phyloP scores from a whole-genome alignment of 2,113 vertebrate genomes.

The Emydura subglobosa region DNA sequence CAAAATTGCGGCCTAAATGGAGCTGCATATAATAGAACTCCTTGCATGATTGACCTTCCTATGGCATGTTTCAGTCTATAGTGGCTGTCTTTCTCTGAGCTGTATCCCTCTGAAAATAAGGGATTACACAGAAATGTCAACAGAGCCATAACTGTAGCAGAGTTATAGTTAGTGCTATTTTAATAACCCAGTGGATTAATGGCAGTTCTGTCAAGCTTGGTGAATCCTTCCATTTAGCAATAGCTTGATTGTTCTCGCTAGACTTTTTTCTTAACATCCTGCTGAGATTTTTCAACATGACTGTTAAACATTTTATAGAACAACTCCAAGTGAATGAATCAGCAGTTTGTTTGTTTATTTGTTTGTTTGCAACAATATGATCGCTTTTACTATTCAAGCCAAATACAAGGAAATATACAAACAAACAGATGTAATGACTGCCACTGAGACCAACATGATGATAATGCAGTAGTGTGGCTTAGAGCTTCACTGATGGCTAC shows the following conservation, averaged over 20 bases:
- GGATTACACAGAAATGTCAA: background rate
- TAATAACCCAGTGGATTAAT: background rate
- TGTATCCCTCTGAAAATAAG: background rate
- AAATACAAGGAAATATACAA: background rate
- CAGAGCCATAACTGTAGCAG: background rate
- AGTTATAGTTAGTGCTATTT: background rate
- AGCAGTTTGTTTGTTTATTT: conserved; percentile 31
- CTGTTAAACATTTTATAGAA: conserved; percentile 51
- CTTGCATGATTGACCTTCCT: background rate
- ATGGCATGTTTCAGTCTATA: background rate
- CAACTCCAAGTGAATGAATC: background rate
- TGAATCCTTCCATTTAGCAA: conserved; percentile 25
- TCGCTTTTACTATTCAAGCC: conserved; percentile 4
- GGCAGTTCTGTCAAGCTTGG: conserved; percentile 19
- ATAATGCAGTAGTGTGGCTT: background rate
- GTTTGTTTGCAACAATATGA: conserved; percentile 18
- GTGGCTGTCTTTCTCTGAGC: background rate
- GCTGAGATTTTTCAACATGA: conserved; percentile 16
- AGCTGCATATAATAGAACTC: background rate
- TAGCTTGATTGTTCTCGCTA: conserved; percentile 18
- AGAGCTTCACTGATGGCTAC: background rate
- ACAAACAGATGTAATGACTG: background rate
- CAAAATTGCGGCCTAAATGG: background rate
- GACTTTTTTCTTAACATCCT: conserved; percentile 25
- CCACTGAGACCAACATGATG: background rate